Evolutionary conservation across 2,797 vertebrate genomes (phyloP).

Genomic region (Erethizon dorsatum): DNA sequence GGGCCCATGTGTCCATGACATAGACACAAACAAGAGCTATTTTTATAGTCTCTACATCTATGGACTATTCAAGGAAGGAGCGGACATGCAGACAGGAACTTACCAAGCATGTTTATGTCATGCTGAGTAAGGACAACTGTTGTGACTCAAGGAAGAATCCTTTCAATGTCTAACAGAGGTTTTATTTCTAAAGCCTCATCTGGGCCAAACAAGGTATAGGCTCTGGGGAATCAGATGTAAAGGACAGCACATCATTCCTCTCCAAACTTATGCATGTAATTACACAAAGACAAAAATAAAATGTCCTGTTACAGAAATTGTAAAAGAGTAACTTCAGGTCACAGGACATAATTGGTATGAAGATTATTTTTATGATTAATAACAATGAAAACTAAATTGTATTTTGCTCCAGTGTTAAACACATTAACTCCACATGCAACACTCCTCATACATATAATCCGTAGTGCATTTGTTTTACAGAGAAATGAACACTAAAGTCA

Average conservation of each 20-base stretch:
- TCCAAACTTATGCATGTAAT: not conserved
- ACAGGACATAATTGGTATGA: not conserved
- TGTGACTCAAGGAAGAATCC: not conserved
- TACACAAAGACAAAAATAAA: not conserved
- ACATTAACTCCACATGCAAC: not conserved
- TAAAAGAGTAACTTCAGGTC: not conserved
- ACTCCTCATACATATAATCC: not conserved
- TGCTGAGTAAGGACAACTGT: not conserved
- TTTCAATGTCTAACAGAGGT: not conserved
- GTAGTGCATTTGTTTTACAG: not conserved
- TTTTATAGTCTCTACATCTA: not conserved
- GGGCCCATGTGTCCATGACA: not conserved
- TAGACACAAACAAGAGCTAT: not conserved
- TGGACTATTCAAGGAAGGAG: not conserved
- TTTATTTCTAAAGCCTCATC: not conserved
- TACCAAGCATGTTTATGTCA: not conserved
- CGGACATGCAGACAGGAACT: not conserved
- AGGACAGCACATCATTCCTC: not conserved
- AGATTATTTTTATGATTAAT: not conserved
- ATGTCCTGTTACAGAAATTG: not conserved
- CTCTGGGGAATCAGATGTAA: not conserved
- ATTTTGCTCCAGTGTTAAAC: not conserved
- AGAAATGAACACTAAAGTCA: not conserved
- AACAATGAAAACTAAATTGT: not conserved
- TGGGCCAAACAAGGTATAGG: not conserved